A percentile compares a stretch with the other conserved stretches of the same genome.
phyloP scores from a whole-genome alignment of 2,113 vertebrate genomes.

The Orientallactaga bullata region DNA sequence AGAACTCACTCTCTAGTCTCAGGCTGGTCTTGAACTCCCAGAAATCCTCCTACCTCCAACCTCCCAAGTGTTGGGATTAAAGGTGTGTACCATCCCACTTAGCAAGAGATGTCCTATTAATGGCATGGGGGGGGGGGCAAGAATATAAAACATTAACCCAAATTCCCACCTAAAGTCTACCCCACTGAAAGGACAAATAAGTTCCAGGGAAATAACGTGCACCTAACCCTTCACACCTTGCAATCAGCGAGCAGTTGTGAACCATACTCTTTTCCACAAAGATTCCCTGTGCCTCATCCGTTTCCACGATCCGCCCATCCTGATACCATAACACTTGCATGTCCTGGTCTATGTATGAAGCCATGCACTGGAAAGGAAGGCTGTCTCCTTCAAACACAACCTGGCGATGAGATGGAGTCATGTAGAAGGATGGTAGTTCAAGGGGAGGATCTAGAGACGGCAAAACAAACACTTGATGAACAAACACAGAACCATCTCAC shows the following conservation, averaged over 20 bases:
- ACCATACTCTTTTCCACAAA: conserved; percentile 97
- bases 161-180: neutral
- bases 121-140: neutral
- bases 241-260: conserved; percentile 98
- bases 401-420: conserved; percentile 97
- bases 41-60: no score
- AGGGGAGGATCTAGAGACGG: conserved; percentile 92
- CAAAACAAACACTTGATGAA: neutral
- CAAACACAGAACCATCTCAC: rapidly evolving
- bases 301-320: conserved; percentile 95
- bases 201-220: neutral
- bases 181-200: neutral
- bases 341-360: conserved; percentile 96
- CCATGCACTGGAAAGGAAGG: conserved; percentile 97
- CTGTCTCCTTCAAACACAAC: conserved; percentile 98
- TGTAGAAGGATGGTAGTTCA: conserved; percentile 96
- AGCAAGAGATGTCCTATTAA: neutral
- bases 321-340: conserved; percentile 99
- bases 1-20: no score
- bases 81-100: no score
- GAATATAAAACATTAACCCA: neutral
- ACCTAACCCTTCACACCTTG: conserved; percentile 91
- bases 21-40: no score
- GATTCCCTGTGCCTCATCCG: conserved; percentile 95
- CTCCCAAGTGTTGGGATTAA: no score